phyloP scores from a whole-genome alignment of 1,140 invertebrate species.

The Solenopsis invicta region DNA sequence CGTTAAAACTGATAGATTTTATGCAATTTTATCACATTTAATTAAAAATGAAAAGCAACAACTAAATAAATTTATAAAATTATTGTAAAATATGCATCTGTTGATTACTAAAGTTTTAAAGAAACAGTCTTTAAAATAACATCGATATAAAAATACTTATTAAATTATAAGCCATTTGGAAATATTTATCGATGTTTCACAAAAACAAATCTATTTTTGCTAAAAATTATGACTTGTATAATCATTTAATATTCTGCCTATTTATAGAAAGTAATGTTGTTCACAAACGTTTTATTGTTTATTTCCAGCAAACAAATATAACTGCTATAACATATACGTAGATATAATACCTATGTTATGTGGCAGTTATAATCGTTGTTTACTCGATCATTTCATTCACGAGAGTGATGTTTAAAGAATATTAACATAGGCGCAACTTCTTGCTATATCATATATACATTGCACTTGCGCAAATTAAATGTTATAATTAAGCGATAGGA shows the following conservation, averaged over 20 bases:
- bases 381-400: not conserved
- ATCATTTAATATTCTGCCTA: not conserved
- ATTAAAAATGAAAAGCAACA: not conserved
- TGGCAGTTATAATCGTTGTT: too few relatives aligned
- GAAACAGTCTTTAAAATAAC: not conserved
- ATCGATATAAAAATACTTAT: not conserved
- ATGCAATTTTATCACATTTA: not conserved
- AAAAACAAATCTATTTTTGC: not conserved
- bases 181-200: too few relatives aligned
- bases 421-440: constrained; percentile 31
- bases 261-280: not conserved
- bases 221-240: not conserved
- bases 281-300: not conserved
- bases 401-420: constrained; percentile 40
- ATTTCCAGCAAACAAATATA: too few relatives aligned
- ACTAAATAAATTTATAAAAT: not conserved
- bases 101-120: not conserved
- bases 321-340: too few relatives aligned
- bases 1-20: not conserved
- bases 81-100: not conserved
- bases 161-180: not conserved
- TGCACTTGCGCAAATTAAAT: constrained; percentile 60
- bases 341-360: too few relatives aligned
- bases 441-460: not conserved
- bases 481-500: constrained; percentile 47